Base-by-base conservation (phyloP, 2,888 invertebrate species). In the Mechanitis mazaeus region DNA sequence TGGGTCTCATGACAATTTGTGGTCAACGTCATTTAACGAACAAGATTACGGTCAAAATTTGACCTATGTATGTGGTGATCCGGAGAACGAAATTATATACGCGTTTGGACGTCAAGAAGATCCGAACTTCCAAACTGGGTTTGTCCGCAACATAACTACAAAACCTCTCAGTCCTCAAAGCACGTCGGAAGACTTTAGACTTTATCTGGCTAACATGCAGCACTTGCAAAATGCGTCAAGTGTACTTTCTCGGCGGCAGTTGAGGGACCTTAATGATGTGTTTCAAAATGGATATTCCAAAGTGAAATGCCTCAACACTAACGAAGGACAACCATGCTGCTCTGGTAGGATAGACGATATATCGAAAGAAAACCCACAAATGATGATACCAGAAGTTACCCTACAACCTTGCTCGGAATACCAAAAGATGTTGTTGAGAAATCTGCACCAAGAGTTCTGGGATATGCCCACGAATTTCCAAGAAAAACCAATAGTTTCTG, bases 401-500 rank as follows among this genome's bases (percentile, higher is more conserved):
- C 75, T 83, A 0, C 80, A 86, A 63, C 92, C 93, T 0, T 91
- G 92, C 59, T 92, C 91, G 0, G 92, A 93, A 63, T 92, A 92
- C 71, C 91, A 94, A 84, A 92, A 92, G 70, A 87, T 89, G 70
- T 78, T 94, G 65, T 83, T 94, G 56, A 86, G 93, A 54, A 93
- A 92, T 67, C 79, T 98, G 59, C 87, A 88, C 61, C 95, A 96
- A 75, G 97, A 98, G 81, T 98, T 98, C 79, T 97, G 97, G 97
- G 97, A 97, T 81, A 94, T 98, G 75, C 97, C 97, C 0, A 92
- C 96, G 65, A 98, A 98, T 83, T 94, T 96, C 69, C 97, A 97
- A 69, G 97, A 97, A 76, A 96, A 96, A 76, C 94, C 96, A 7
- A 94, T 95, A 75, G 95, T 97, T 1, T 95, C 95, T 38, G 97